These are phyloP conservation scores for Musca vetustissima DNA, from an alignment of 1,140 invertebrate species.

Conservation along the genomic window DNA sequence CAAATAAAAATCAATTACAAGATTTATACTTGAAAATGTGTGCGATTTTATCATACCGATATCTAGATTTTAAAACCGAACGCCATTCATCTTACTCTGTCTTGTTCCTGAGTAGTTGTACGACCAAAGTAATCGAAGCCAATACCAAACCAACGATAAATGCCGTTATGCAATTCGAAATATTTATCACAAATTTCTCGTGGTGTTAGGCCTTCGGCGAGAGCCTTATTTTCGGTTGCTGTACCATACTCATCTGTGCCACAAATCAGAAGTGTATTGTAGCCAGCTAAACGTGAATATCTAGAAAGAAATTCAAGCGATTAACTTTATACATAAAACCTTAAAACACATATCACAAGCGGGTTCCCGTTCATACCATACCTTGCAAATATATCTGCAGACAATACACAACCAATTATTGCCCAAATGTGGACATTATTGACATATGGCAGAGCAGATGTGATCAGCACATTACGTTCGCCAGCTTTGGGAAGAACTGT, in stretches of 20 bases:
- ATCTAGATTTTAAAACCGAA: slow-evolving; percentile 59
- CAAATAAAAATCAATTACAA: background rate
- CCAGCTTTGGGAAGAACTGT: slow-evolving; percentile 71
- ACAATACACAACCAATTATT: slow-evolving; percentile 98
- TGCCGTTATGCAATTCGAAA: slow-evolving; percentile 86
- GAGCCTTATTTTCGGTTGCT: slow-evolving; percentile 97
- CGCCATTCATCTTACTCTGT: slow-evolving; percentile 72
- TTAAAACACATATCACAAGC: too few relatives aligned
- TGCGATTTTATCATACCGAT: slow-evolving; percentile 57
- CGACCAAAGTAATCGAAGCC: slow-evolving; percentile 96
- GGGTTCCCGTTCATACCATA: too few relatives aligned
- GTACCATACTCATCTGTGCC: slow-evolving; percentile 99
- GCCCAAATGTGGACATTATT: slow-evolving; percentile 99
- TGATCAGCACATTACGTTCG: slow-evolving; percentile 88
- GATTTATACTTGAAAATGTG: slow-evolving; percentile 1
- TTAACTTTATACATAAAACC: too few relatives aligned
- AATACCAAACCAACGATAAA: slow-evolving; percentile 98
- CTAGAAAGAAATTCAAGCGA: slow-evolving; percentile 50
- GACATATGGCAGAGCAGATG: slow-evolving; percentile 96
- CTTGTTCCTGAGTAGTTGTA: slow-evolving; percentile 91
- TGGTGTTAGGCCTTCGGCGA: slow-evolving; percentile 88
- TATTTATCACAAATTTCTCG: slow-evolving; percentile 98
- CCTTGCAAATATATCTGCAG: slow-evolving; percentile 97
- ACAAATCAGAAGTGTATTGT: slow-evolving; percentile 90
- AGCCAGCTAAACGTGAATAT: slow-evolving; percentile 86